Evolutionary conservation across 2,113 vertebrate genomes (phyloP).

Genomic region (Motacilla tschutschensis): DNA sequence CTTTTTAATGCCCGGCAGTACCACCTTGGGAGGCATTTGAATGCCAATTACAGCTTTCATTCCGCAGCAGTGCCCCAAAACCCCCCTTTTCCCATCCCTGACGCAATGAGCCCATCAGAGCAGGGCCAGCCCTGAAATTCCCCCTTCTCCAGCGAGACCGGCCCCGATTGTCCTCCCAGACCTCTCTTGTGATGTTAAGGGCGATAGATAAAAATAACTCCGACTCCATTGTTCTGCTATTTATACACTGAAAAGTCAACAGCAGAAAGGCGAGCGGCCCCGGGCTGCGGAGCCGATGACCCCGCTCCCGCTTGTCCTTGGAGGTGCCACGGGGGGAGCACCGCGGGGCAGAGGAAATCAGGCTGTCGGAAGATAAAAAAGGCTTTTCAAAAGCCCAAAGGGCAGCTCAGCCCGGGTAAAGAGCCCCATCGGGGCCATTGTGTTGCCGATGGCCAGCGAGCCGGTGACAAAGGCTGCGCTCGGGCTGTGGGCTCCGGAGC

Average conservation of each 20-base stretch:
- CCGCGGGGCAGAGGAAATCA: background rate
- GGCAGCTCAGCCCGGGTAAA: background rate
- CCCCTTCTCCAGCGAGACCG: background rate
- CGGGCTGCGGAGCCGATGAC: background rate
- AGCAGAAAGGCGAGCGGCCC: background rate
- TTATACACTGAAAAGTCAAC: constrained; percentile 21
- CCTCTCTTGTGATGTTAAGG: background rate
- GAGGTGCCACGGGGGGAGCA: background rate
- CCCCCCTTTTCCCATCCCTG: background rate
- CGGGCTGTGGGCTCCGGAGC: background rate
- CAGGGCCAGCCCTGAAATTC: background rate
- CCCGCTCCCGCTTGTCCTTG: background rate
- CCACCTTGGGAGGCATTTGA: background rate
- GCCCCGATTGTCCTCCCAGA: background rate
- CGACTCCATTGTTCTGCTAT: constrained; percentile 17
- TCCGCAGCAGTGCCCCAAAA: background rate
- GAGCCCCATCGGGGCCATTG: background rate
- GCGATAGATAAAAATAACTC: constrained; percentile 37
- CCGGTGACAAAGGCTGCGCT: background rate
- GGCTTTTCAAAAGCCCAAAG: constrained; percentile 17
- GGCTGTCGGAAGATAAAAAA: background rate
- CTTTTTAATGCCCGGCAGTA: background rate
- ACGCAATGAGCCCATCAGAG: background rate
- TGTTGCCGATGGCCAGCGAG: background rate
- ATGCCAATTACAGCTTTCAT: background rate